Base-by-base conservation (phyloP, 2,797 vertebrate genomes). In the Pitangus sulphuratus region DNA sequence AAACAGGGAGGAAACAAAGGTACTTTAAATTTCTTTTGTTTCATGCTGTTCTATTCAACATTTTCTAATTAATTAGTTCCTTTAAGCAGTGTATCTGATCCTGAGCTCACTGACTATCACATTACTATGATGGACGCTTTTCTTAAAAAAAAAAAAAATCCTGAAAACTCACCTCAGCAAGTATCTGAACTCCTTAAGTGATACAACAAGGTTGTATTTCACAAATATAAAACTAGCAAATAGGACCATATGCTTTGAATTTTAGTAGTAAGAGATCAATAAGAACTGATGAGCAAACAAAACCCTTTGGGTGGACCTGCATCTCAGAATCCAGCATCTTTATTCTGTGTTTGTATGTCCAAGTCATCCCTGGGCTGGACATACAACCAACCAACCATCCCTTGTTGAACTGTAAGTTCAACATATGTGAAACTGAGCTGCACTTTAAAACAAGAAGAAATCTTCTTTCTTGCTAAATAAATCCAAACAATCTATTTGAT, bases 41-140 rank as follows among this genome's bases (percentile, higher is more conserved):
- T 93, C 97, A 90, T 81, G 95, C 94, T 96, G 96, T 94, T 97
- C 91, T 91, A 95, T 95, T 96, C 97, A 97, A 79, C 82, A 81
- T 84, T 62, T 1, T 89, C 97, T 97, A 96, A 98, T 98, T 98
- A 97, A 95, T 97, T 97, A 97, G 94, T 91, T 95, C 75, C 60
- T 48, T 89, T 94, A 93, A 97, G 84, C 68, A 90, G 24, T 61
- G 17, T 84, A 80, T 77, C 60, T 93, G 62, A 89, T 93, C 84
- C 76, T 90, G 88, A 61, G 71, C 62, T 90, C 58, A 37, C 50
- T 82, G 80, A 68, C 45, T 57, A 47, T 78, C 75, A 45, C 9
- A 11, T 54, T 90, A 42, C 26, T 28, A 35, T 72, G 30, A 87
- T 35, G 40, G 44, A 66, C 28, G 44, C 6, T 35, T 72, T 83